A percentile compares a stretch with the other conserved stretches of the same genome.
phyloP scores from a whole-genome alignment of 1,140 invertebrate genomes.

The Lasioglossum baleicum region DNA sequence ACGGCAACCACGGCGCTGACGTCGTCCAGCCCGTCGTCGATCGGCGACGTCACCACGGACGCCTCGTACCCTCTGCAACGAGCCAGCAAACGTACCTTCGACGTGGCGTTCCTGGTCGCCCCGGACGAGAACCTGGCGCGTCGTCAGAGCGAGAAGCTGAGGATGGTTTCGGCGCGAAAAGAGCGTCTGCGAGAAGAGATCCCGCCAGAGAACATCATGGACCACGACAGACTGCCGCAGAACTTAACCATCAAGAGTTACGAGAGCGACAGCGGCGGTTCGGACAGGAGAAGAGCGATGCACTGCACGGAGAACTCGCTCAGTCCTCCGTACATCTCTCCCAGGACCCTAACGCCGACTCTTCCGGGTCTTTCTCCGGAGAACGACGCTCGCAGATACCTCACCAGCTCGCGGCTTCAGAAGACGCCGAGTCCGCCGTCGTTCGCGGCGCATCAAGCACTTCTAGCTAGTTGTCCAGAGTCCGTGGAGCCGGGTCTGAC shows the following conservation, averaged over 20 bases:
- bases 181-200: conserved; percentile 53
- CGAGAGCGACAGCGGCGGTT: conserved; percentile 51
- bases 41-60: conserved; percentile 68
- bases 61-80: conserved; percentile 75
- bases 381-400: conserved; percentile 65
- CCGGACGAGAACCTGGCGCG: conserved; percentile 89
- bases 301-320: conserved; percentile 66
- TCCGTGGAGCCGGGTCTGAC: conserved; percentile 35
- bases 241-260: conserved; percentile 73
- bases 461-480: conserved; percentile 42
- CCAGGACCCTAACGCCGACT: conserved; percentile 75
- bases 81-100: conserved; percentile 87
- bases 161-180: conserved; percentile 78
- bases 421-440: conserved; percentile 70
- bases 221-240: conserved; percentile 65
- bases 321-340: conserved; percentile 67
- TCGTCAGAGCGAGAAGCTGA: conserved; percentile 83
- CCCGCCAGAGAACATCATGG: conserved; percentile 46
- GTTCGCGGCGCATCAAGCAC: conserved; percentile 51
- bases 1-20: conserved; percentile 60
- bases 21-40: conserved; percentile 58
- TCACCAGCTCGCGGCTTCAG: conserved; percentile 58
- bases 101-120: conserved; percentile 92
- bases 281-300: conserved; percentile 58
- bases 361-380: conserved; percentile 72